These are phyloP conservation scores for Pachymerium ferrugineum DNA, from an alignment of 2,888 invertebrate species.

Conservation along the genomic window DNA sequence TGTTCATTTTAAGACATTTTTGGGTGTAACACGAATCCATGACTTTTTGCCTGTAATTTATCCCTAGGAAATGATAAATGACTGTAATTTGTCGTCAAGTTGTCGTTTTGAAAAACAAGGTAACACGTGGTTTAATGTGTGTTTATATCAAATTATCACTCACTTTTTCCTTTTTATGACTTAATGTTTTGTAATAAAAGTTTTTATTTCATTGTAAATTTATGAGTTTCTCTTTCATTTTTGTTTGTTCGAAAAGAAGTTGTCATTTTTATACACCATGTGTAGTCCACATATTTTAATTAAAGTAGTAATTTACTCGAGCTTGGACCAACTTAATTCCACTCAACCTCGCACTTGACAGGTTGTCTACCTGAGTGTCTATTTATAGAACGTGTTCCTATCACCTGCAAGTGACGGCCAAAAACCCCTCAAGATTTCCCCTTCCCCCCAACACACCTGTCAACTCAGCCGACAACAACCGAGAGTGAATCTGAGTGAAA, in stretches of 20 bases:
- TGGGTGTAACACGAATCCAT: no score
- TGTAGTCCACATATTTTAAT: no score
- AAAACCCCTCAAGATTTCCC: slow-evolving; percentile 21
- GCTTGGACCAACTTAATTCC: neutral
- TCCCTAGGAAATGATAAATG: neutral
- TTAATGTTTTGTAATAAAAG: no score
- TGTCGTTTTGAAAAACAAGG: no score
- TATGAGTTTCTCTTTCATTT: neutral
- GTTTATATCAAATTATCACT: no score
- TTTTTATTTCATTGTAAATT: no score
- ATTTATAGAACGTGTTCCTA: slow-evolving; percentile 21
- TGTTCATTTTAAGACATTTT: no score
- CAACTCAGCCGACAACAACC: slow-evolving; percentile 1
- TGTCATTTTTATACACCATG: no score
- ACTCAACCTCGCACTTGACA: neutral
- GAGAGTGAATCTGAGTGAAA: neutral
- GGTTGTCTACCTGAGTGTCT: slow-evolving; percentile 15
- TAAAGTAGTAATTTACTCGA: neutral
- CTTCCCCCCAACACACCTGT: slow-evolving; percentile 3
- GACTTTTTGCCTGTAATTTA: slow-evolving; percentile 4
- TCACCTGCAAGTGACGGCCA: slow-evolving; percentile 21
- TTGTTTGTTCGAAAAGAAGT: neutral
- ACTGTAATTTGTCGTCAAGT: slow-evolving; percentile 5
- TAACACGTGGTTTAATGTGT: no score
- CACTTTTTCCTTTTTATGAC: no score